phyloP scores from a whole-genome alignment of 2,888 invertebrate genomes.

The Toxonevra muliebris region DNA sequence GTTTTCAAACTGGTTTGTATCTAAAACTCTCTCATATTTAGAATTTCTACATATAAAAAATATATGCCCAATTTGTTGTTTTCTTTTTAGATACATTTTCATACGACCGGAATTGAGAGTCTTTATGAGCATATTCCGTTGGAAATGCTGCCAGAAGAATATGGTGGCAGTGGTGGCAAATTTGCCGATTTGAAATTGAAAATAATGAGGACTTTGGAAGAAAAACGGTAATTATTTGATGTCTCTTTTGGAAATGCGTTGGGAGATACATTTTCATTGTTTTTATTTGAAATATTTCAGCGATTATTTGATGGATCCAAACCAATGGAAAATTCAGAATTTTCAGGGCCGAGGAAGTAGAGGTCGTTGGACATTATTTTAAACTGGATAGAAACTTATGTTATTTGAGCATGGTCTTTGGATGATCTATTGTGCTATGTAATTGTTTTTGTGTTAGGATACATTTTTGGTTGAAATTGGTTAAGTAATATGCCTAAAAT shows the following conservation, averaged over 20 bases:
- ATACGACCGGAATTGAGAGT: slow-evolving; percentile 71
- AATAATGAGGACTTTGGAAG: slow-evolving; percentile 69
- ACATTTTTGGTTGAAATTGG: slow-evolving; percentile 4
- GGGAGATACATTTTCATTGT: neutral
- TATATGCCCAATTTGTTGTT: slow-evolving; percentile 4
- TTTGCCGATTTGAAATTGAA: slow-evolving; percentile 68
- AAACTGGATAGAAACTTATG: no score
- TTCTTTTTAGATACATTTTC: slow-evolving; percentile 71
- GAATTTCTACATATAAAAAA: neutral
- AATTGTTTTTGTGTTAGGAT: neutral
- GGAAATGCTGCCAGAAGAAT: slow-evolving; percentile 53
- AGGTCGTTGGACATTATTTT: neutral
- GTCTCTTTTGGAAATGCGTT: neutral
- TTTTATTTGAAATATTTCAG: slow-evolving; percentile 57
- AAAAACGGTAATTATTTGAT: slow-evolving; percentile 65
- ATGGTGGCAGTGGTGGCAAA: slow-evolving; percentile 54
- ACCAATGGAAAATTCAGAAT: slow-evolving; percentile 71
- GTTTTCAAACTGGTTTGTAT: slow-evolving; percentile 70
- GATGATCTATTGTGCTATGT: neutral
- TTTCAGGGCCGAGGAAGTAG: neutral
- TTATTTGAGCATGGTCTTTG: no score
- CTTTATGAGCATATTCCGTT: slow-evolving; percentile 70
- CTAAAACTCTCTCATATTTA: neutral
- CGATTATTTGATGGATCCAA: slow-evolving; percentile 70
- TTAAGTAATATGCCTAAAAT: neutral